A percentile compares a stretch with the other conserved stretches of the same genome.
phyloP scores from a whole-genome alignment of 64 coral and sea anemone species.

The Catalaphyllia jardinei region DNA sequence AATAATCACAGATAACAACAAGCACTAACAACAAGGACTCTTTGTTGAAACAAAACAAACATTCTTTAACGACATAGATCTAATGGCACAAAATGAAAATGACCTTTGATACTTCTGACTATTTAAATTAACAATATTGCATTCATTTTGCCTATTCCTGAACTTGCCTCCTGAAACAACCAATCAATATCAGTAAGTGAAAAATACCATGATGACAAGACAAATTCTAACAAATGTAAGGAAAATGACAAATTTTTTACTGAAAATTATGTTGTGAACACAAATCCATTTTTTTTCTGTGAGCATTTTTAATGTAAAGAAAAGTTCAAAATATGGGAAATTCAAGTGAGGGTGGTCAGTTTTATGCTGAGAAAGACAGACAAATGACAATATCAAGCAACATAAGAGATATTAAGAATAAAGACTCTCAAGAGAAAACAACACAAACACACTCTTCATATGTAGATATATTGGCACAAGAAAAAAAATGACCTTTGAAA shows the following conservation, averaged over 20 bases:
- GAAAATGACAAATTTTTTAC: too few relatives aligned
- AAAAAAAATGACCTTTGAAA: conserved; percentile 39
- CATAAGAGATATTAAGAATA: background rate
- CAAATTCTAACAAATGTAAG: background rate
- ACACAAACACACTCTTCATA: background rate
- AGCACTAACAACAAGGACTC: background rate
- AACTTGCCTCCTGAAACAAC: background rate
- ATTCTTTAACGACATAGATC: background rate
- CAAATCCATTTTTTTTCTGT: too few relatives aligned
- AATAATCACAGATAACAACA: background rate
- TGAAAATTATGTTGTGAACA: too few relatives aligned
- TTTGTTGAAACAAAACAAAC: conserved; percentile 1
- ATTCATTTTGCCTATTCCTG: background rate
- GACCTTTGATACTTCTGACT: background rate
- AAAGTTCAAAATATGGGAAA: too few relatives aligned
- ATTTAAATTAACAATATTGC: background rate
- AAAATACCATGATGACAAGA: background rate
- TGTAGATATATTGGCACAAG: background rate
- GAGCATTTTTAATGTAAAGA: too few relatives aligned
- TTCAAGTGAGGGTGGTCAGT: too few relatives aligned
- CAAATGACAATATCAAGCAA: too few relatives aligned
- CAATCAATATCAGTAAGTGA: too few relatives aligned
- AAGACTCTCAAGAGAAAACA: background rate
- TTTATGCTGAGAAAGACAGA: too few relatives aligned
- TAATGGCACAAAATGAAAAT: background rate